Evolutionary conservation across 1,140 invertebrate genomes (phyloP).

Genomic region (Centruroides vittatus): DNA sequence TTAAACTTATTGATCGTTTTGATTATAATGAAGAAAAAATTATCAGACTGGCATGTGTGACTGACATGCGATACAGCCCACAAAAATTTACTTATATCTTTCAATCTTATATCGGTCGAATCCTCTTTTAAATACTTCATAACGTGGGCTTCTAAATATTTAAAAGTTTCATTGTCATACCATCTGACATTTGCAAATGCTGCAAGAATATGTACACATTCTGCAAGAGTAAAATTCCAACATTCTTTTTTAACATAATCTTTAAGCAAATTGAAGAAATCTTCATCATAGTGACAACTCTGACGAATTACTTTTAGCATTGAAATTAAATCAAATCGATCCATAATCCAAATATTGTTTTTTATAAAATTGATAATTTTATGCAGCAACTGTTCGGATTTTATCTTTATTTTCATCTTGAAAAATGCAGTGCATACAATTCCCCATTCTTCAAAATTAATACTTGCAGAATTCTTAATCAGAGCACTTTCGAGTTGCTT

Average conservation of each 20-base stretch:
- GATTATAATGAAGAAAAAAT: background rate
- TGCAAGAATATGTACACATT: slow-evolving; percentile 9
- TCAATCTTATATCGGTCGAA: background rate
- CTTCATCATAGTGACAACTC: background rate
- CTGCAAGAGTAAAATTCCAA: slow-evolving; percentile 4
- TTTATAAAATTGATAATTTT: background rate
- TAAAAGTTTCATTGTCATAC: slow-evolving; percentile 3
- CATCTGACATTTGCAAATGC: slow-evolving; percentile 3
- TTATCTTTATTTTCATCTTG: slow-evolving; percentile 4
- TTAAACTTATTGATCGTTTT: background rate
- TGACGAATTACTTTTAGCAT: slow-evolving; percentile 9
- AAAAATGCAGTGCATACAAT: slow-evolving; percentile 5
- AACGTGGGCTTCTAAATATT: background rate
- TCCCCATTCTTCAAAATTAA: slow-evolving; percentile 5
- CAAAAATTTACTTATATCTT: slow-evolving; percentile 9
- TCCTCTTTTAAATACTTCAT: background rate
- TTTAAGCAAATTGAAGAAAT: background rate
- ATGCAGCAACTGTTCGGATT: background rate
- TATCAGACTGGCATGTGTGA: background rate
- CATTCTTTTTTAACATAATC: slow-evolving; percentile 1
- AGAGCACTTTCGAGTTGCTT: background rate
- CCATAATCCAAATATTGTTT: slow-evolving; percentile 3
- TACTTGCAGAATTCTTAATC: background rate
- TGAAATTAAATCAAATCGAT: slow-evolving; percentile 6
- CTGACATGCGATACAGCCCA: slow-evolving; percentile 4